Evolutionary conservation across 2,888 invertebrate species (phyloP), one percentile per base, ranked within the genome.

Genomic region (Dione juno): DNA sequence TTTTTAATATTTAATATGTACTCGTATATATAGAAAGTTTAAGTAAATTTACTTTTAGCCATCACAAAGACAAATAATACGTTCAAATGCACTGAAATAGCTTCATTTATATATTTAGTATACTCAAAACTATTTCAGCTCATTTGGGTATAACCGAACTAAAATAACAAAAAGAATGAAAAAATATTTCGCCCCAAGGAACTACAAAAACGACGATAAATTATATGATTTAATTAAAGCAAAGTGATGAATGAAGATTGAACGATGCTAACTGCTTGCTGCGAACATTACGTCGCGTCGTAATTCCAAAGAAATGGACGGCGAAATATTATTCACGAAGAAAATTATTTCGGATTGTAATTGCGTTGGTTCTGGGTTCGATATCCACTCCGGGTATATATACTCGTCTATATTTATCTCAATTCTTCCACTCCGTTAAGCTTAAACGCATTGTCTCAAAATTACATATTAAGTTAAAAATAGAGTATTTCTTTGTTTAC

Each of bases 211-310:
- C 14, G 35, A 50, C 48, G 19, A 19, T 64, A 14, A 52, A 64
- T 50, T 37, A 21, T 52, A 14, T 64, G 50, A 64, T 64, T 64
- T 64, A 64, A 64, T 64, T 64, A 64, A 64, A 19, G 64, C 52
- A 37, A 53, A 53, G 53, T 68, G 68, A 68, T 68, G 63, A 63
- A 68, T 68, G 53, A 37, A 63, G 63, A 68, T 63, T 53, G 68
- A 63, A 45, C 68, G 68, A 53, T 43, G 52, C 53, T 54, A 61
- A 35, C 68, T 52, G 52, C 45, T 54, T 14, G 21, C 67, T 40
- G 43, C 1, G 59, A 52, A 59, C 28, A 43, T 41, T 58, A 13
- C 28, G 57, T 40, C 35, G 10, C n/a, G 54, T n/a, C 41, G 52
- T 19, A 16, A 59, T 54, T 43, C 48, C 11, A 58, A 58, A 48